These are phyloP conservation scores for Sebastes diaconus DNA, from an alignment of 2,797 vertebrate genomes.

Conservation along the genomic window DNA sequence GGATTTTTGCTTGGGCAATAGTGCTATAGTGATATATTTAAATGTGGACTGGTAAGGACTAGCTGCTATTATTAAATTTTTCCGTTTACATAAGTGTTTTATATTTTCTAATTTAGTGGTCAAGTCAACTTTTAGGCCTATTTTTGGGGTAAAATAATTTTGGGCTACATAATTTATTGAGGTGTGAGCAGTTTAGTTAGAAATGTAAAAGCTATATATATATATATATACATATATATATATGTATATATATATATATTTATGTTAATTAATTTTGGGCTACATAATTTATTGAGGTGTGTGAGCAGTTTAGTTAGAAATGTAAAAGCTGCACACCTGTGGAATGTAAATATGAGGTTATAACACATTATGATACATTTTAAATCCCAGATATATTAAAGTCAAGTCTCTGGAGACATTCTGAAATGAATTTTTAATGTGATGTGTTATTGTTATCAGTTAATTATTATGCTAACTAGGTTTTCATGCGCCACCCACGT, in stretches of 20 bases:
- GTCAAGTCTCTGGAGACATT: not conserved
- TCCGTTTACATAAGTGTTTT: not conserved
- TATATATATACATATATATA: too few relatives aligned
- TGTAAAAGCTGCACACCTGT: not conserved
- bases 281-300: too few relatives aligned
- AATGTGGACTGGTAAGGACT: not conserved
- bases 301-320: not conserved
- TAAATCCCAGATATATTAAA: not conserved
- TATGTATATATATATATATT: too few relatives aligned
- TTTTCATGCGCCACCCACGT: slow-evolving; percentile 72
- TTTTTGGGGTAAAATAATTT: not conserved
- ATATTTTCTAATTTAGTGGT: not conserved
- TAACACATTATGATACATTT: not conserved
- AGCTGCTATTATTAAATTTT: not conserved
- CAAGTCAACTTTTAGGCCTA: not conserved
- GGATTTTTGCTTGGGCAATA: not conserved
- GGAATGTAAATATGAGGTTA: not conserved
- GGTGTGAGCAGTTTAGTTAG: not conserved
- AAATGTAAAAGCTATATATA: too few relatives aligned
- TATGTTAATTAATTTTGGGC: too few relatives aligned
- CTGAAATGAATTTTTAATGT: slow-evolving; percentile 2
- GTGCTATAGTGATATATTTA: not conserved
- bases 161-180: not conserved
- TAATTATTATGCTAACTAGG: slow-evolving; percentile 60
- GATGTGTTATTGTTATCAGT: not conserved